Conservation (phyloP, 2,797 vertebrate species). For the Trachops cirrhosus region DNA sequence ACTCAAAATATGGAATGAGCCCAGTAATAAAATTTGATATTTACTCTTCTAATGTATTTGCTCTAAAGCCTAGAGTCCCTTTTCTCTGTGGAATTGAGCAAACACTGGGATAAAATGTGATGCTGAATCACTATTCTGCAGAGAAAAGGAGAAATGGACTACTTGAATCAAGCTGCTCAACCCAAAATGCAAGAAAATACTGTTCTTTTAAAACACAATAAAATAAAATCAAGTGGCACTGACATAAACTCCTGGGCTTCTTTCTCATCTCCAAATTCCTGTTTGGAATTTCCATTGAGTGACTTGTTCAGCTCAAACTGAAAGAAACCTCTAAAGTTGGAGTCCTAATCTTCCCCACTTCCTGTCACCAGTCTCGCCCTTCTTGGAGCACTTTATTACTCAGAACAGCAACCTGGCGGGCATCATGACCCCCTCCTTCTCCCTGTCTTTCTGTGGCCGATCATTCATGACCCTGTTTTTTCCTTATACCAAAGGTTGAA, state of each 20-base stretch:
- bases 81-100: background rate
- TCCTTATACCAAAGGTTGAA: background rate
- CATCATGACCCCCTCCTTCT: background rate
- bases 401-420: background rate
- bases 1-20: background rate
- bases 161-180: background rate
- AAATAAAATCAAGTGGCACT: background rate
- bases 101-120: background rate
- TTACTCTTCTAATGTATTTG: slow-evolving; percentile 21
- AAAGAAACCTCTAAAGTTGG: background rate
- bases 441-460: background rate
- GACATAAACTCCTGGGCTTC: background rate
- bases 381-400: background rate
- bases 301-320: background rate
- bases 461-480: background rate
- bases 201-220: background rate
- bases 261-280: background rate
- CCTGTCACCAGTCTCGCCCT: background rate
- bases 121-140: background rate
- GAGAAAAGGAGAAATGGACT: background rate
- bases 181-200: background rate
- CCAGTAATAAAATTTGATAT: slow-evolving; percentile 1
- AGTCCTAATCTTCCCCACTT: background rate
- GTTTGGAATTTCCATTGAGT: background rate
- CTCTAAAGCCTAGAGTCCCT: background rate